Base-by-base conservation (phyloP, 2,888 invertebrate genomes). In the Heliconius sara region DNA sequence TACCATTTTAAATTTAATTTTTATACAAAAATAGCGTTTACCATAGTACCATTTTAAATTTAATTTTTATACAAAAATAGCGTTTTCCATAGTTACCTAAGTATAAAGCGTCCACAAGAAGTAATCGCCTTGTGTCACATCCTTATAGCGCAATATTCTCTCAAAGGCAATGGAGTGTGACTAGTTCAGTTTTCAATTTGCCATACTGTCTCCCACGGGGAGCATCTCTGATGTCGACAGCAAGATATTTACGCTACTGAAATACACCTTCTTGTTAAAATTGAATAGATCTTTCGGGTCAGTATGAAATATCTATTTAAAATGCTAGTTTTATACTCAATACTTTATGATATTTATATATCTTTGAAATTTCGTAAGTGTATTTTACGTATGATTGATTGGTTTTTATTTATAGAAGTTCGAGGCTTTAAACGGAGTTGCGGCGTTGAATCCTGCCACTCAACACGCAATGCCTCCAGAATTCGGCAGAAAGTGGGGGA, bases 171-270 rank as follows among this genome's bases (percentile, higher is more conserved):
- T 80, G 79, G 74, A 76, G 78, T 76, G 83, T 79, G 74, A 79
- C 82, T 80, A 76, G 73, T 79, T 80, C 77, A 79, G 81, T 83
- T 83, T 81, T 83, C 83, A 83, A 83, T 83, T 83, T 81, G 79
- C 81, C 78, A 79, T 78, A 81, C 83, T 81, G 80, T 83, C 79
- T 83, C 79, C 81, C 82, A 68, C 81, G 80, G 76, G 80, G 78
- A 60, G 78, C 77, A 81, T 81, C 78, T 78, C 81, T 83, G 79
- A 80, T 78, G 78, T 78, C 74, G 73, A 79, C 74, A 68, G 74
- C 71, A 72, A 43, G 39, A 70, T 70, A 57, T 77, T 57, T 73
- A 65, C 25, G 47, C 30, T 12, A 72, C 19, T 72, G 65, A 78
- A 47, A 75, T 75, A 27, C 75, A 66, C 47, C 43, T 75, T 75